Percentiles rank a stretch among this genome's conserved stretches.
phyloP scores from a whole-genome alignment of 2,113 vertebrate species.

The Malurus cyaneus region DNA sequence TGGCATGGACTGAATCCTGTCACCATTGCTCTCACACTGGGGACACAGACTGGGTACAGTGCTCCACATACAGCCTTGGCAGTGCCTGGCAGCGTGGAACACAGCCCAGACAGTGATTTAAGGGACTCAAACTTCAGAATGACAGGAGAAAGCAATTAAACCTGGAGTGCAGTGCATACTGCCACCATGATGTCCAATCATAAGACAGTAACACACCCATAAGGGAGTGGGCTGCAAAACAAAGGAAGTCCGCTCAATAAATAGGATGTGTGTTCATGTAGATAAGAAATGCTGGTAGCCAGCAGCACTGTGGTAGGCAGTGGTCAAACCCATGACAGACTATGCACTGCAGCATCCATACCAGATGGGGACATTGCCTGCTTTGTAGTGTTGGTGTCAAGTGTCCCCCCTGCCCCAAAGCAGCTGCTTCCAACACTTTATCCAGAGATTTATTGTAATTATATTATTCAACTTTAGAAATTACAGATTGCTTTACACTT shows the following conservation, averaged over 20 bases:
- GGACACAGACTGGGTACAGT: not conserved
- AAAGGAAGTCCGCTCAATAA: not conserved
- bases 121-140: not conserved
- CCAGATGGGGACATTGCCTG: not conserved
- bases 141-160: not conserved
- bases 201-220: not conserved
- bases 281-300: not conserved
- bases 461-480: not conserved
- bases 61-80: not conserved
- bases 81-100: not conserved
- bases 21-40: not conserved
- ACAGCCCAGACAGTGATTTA: not conserved
- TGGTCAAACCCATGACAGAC: fast-evolving
- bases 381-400: not conserved
- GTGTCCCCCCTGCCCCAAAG: fast-evolving
- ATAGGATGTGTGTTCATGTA: not conserved
- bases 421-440: not conserved
- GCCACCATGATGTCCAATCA: fast-evolving
- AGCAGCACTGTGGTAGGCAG: not conserved
- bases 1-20: not conserved
- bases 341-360: not conserved
- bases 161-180: not conserved
- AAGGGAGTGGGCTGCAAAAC: not conserved
- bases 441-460: not conserved
- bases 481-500: not conserved